A percentile compares a stretch with the other conserved stretches of the same genome.
phyloP scores from a whole-genome alignment of 1,140 invertebrate species.

The Caenorhabditis inopinata region DNA sequence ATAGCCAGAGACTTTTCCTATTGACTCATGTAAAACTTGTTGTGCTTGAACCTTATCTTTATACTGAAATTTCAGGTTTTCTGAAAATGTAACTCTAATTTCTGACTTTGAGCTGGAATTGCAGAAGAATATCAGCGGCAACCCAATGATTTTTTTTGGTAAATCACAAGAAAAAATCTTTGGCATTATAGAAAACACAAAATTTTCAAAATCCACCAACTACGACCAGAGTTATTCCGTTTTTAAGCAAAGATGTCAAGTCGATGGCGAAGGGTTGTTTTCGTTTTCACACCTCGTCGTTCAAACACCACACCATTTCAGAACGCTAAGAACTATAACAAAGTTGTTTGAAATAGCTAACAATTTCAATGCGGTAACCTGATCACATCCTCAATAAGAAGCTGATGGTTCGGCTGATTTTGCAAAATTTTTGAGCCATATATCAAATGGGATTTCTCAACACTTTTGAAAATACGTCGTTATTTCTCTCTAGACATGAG shows the following conservation, averaged over 20 bases:
- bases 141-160: background rate
- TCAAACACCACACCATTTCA: constrained; percentile 1
- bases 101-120: background rate
- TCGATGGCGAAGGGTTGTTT: background rate
- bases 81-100: background rate
- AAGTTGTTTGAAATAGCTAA: no score
- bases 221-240: background rate
- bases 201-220: no score
- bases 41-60: background rate
- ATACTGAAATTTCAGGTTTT: background rate
- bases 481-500: no score
- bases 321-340: background rate
- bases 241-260: background rate
- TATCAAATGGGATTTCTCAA: no score
- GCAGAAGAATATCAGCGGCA: background rate
- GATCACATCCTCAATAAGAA: no score
- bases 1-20: background rate
- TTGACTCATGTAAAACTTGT: background rate
- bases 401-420: no score
- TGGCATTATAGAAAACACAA: background rate
- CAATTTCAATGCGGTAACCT: no score
- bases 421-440: no score
- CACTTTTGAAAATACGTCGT: no score
- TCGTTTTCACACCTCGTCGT: background rate
- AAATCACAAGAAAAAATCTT: background rate